phyloP scores from a whole-genome alignment of 92 coral and sea anemone species.

The Diadumene lineata region DNA sequence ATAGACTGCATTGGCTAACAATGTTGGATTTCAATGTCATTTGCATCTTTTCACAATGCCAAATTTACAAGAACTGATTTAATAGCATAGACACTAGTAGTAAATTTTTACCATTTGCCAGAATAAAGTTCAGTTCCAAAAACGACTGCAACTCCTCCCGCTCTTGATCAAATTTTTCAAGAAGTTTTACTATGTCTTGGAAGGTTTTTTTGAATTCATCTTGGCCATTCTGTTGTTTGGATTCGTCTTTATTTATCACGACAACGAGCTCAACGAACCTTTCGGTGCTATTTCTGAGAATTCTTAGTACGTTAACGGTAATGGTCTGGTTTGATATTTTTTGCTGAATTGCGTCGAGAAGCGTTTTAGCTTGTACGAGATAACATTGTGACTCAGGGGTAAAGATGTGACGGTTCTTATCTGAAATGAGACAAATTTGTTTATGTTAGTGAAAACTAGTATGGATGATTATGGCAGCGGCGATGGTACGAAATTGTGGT shows the following conservation, averaged over 20 bases:
- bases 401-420: neutral
- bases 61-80: neutral
- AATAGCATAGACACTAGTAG: neutral
- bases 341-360: neutral
- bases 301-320: neutral
- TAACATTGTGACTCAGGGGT: neutral
- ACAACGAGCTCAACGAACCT: neutral
- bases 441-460: neutral
- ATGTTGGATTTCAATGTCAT: too few relatives aligned
- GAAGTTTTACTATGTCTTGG: neutral
- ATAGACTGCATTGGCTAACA: too few relatives aligned
- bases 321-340: neutral
- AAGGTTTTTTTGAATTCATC: neutral
- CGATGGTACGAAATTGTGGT: too few relatives aligned
- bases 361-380: neutral
- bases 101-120: neutral
- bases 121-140: neutral
- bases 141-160: neutral
- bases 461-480: neutral
- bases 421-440: neutral
- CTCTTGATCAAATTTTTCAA: conserved; percentile 4
- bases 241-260: neutral
- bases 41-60: too few relatives aligned
- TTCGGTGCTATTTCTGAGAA: neutral
- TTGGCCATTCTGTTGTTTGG: neutral